Evolutionary conservation across 2,888 invertebrate species (phyloP).

Genomic region (Melanchra persicariae): DNA sequence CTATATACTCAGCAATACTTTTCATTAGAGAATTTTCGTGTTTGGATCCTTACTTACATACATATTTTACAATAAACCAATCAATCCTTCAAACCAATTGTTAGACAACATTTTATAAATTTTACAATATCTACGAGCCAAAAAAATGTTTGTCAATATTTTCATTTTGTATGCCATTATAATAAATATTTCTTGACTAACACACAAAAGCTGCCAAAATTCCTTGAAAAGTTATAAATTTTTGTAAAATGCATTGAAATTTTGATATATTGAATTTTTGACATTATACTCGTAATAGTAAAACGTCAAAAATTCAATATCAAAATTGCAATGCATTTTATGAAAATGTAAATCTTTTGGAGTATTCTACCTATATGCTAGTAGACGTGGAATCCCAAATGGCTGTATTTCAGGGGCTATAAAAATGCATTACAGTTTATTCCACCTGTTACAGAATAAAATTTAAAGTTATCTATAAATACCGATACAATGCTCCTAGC

Average conservation of each 20-base stretch:
- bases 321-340: constrained; percentile 12
- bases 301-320: constrained; percentile 13
- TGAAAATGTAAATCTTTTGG: constrained; percentile 7
- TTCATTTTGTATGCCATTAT: background rate
- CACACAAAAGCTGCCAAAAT: background rate
- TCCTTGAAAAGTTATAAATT: background rate
- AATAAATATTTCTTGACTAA: background rate
- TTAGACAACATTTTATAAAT: too few species aligned
- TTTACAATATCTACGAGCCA: background rate
- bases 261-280: too few species aligned
- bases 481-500: constrained; percentile 26
- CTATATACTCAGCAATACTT: too few species aligned
- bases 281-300: too few species aligned
- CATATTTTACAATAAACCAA: background rate
- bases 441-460: constrained; percentile 29
- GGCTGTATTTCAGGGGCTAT: constrained; percentile 19
- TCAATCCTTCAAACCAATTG: background rate
- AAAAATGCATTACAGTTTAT: constrained; percentile 45
- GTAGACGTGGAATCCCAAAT: constrained; percentile 19
- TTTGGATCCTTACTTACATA: background rate
- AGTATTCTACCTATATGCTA: background rate
- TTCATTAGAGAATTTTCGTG: background rate
- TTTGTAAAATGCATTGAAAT: too few species aligned
- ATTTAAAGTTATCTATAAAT: constrained; percentile 42
- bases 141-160: background rate